Evolutionary conservation across 2,797 vertebrate species (phyloP).

Genomic region (Eremophila alpestris): DNA sequence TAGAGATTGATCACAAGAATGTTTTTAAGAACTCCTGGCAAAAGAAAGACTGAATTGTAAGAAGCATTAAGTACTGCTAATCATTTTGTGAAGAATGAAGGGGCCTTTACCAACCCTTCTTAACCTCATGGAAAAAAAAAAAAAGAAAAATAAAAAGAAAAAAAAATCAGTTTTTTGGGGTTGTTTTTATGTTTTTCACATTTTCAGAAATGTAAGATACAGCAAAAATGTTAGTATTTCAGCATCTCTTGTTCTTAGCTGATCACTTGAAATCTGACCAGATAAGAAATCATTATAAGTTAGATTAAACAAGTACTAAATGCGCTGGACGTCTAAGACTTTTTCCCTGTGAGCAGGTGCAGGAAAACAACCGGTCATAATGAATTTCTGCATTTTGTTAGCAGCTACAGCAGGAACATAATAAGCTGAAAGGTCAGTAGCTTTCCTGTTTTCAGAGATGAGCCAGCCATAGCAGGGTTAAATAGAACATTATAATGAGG

Average conservation of each 20-base stretch:
- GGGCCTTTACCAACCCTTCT: not conserved
- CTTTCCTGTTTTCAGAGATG: not conserved
- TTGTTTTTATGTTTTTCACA: not conserved
- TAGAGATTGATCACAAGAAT: not conserved
- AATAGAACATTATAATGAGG: not conserved
- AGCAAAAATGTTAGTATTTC: not conserved
- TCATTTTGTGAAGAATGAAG: not conserved
- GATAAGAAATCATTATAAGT: not conserved
- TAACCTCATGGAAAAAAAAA: not conserved
- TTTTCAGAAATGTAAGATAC: not conserved
- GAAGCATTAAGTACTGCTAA: not conserved
- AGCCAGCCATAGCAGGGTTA: not conserved
- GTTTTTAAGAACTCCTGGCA: conserved; percentile 10
- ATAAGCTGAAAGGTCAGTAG: not conserved
- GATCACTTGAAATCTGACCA: not conserved
- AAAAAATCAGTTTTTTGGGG: rapidly evolving
- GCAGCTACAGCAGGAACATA: not conserved
- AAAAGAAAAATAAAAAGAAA: not conserved
- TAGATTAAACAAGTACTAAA: not conserved
- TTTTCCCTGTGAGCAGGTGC: not conserved
- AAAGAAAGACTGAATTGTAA: not conserved
- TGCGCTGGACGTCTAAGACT: not conserved
- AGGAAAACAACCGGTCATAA: not conserved
- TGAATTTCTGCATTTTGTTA: not conserved
- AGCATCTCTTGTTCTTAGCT: not conserved